Evolutionary conservation across 2,113 vertebrate genomes (phyloP).

Genomic region (Scomber scombrus): DNA sequence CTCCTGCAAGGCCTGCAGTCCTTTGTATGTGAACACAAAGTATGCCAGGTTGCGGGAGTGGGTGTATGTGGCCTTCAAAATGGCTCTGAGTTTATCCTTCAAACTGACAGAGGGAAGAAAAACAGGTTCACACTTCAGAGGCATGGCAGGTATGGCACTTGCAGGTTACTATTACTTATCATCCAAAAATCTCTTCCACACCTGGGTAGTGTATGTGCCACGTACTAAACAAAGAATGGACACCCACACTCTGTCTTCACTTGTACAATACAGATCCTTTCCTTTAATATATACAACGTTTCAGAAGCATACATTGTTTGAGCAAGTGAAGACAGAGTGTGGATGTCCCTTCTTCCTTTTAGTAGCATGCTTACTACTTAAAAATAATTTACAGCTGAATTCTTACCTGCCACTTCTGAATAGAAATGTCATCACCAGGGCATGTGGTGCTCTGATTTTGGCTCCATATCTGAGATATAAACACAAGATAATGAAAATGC

Average conservation of each 20-base stretch:
- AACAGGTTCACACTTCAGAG: not conserved
- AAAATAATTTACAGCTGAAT: not conserved
- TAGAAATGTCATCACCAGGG: constrained; percentile 98
- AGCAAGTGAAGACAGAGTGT: no score
- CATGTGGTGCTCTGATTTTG: constrained; percentile 95
- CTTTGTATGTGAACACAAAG: constrained; percentile 96
- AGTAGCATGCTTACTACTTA: no score
- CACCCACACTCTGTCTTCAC: no score
- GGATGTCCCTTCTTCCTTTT: no score
- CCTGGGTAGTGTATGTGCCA: no score
- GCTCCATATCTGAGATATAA: constrained; percentile 90
- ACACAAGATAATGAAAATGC: not conserved
- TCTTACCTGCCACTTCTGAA: constrained; percentile 94
- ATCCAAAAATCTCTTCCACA: no score
- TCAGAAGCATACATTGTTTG: no score
- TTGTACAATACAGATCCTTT: no score
- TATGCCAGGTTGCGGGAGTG: constrained; percentile 93
- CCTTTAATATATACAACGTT: no score
- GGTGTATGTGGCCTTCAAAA: constrained; percentile 91
- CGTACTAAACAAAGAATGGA: no score
- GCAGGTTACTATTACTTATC: no score
- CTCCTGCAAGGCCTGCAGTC: constrained; percentile 88
- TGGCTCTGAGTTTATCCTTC: constrained; percentile 90
- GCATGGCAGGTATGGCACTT: not conserved
- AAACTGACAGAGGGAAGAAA: constrained; percentile 82